phyloP scores from a whole-genome alignment of 64 coral and sea anemone genomes.

The Platygyra sinensis region DNA sequence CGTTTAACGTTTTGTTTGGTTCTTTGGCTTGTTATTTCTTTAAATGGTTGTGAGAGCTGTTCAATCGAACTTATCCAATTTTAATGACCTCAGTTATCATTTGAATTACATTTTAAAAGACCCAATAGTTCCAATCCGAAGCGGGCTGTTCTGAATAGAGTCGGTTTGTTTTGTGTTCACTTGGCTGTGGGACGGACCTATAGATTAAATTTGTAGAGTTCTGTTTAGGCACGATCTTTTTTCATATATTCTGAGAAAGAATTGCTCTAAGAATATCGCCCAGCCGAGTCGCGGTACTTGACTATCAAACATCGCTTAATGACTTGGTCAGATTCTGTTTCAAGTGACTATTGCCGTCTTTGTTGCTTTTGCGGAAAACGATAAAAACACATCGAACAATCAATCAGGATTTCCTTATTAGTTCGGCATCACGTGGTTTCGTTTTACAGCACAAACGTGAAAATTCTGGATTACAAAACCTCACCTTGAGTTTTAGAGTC shows the following conservation, averaged over 20 bases:
- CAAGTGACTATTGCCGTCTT: not conserved
- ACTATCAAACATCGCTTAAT: not conserved
- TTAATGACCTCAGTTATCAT: constrained; percentile 10
- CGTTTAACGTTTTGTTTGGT: not conserved
- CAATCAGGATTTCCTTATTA: not conserved
- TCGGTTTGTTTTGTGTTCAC: not conserved
- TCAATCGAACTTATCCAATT: constrained; percentile 18
- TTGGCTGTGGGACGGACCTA: not conserved
- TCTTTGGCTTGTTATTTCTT: constrained; percentile 5
- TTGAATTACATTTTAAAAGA: not conserved
- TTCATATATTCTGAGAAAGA: not conserved
- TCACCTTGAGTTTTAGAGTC: no score
- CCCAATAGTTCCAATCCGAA: not conserved
- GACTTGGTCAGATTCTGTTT: not conserved
- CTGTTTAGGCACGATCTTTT: not conserved
- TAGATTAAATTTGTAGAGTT: not conserved
- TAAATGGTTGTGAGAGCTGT: constrained; percentile 19
- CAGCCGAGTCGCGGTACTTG: not conserved
- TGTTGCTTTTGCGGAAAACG: not conserved
- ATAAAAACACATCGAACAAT: not conserved
- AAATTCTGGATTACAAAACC: no score
- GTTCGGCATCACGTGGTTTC: not conserved
- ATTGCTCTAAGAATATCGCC: not conserved
- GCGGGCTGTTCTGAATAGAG: not conserved
- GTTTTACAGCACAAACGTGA: no score